A percentile compares a stretch with the other conserved stretches of the same genome.
These are phyloP conservation scores for Rhamnusium bicolor DNA, from an alignment of 2,888 invertebrate genomes.

Conservation along the genomic window DNA sequence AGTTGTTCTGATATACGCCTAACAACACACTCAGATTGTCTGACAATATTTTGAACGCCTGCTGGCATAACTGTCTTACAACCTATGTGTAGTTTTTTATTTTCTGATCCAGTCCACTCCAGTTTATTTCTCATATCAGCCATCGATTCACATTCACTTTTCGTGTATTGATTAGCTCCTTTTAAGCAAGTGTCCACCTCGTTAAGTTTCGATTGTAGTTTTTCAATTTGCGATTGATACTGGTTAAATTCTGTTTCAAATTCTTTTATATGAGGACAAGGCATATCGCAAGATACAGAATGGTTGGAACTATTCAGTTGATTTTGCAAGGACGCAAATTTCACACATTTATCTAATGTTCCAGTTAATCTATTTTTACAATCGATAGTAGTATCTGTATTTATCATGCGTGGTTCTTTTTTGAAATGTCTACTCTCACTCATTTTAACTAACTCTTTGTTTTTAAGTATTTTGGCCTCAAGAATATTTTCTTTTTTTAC, in stretches of 20 bases:
- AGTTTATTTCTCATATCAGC: conserved; percentile 52
- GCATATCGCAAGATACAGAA: conserved; percentile 60
- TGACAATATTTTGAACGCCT: conserved; percentile 63
- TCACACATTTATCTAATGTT: not conserved
- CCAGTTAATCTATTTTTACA: not conserved
- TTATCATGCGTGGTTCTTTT: not conserved
- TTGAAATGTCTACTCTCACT: not conserved
- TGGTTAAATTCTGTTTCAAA: conserved; percentile 52
- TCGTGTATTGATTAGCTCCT: conserved; percentile 40
- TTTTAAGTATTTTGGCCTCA: no score
- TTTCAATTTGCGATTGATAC: conserved; percentile 48
- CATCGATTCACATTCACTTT: conserved; percentile 47
- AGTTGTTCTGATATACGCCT: conserved; percentile 64
- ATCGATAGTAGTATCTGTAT: not conserved
- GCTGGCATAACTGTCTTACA: conserved; percentile 52
- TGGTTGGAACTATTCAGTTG: conserved; percentile 62
- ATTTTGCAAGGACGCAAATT: conserved; percentile 60
- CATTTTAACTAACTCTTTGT: no score
- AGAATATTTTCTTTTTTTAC: no score
- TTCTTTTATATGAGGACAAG: conserved; percentile 56
- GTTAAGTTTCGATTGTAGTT: conserved; percentile 46
- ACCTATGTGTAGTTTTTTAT: conserved; percentile 54
- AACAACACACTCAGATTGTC: conserved; percentile 66
- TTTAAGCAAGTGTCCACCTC: conserved; percentile 40
- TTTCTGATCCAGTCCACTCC: conserved; percentile 56